phyloP scores from a whole-genome alignment of 1,140 invertebrate genomes.

The Chelonus insularis region DNA sequence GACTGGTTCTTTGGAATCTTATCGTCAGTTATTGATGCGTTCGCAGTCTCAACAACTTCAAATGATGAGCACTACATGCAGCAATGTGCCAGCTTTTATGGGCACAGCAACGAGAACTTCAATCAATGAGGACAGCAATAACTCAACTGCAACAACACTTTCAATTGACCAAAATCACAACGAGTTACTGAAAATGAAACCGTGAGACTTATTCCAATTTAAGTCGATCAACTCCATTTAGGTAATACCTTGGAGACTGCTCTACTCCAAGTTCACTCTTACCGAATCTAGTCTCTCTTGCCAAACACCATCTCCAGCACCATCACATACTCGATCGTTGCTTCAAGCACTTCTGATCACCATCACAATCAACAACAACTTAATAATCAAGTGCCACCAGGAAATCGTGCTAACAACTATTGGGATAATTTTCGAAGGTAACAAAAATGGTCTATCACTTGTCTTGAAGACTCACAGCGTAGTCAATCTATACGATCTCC shows the following conservation, averaged over 20 bases:
- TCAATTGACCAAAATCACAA: conserved; percentile 31
- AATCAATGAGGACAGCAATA: conserved; percentile 56
- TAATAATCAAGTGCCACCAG: conserved; percentile 85
- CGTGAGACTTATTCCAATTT: conserved; percentile 46
- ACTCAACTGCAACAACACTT: conserved; percentile 46
- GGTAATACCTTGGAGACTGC: conserved; percentile 40
- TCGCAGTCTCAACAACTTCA: conserved; percentile 66
- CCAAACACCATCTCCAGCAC: conserved; percentile 42
- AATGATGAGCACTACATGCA: conserved; percentile 65
- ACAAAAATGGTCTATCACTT: conserved; percentile 33
- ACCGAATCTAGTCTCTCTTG: conserved; percentile 48
- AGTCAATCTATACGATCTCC: too few species aligned
- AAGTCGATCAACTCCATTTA: conserved; percentile 38
- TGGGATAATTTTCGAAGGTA: conserved; percentile 91
- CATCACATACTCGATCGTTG: conserved; percentile 31
- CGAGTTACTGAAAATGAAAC: conserved; percentile 33
- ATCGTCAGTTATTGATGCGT: conserved; percentile 56
- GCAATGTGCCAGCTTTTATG: conserved; percentile 68
- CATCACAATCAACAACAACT: conserved; percentile 61
- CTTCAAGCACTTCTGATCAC: conserved; percentile 40
- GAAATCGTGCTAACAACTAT: conserved; percentile 86
- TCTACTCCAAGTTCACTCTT: conserved; percentile 47
- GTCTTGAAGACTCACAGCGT: not conserved
- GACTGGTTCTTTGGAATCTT: conserved; percentile 45
- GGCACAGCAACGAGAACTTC: conserved; percentile 66